These are phyloP conservation scores for Pyrocoelia pectoralis DNA, from an alignment of 2,888 invertebrate genomes.

Conservation along the genomic window DNA sequence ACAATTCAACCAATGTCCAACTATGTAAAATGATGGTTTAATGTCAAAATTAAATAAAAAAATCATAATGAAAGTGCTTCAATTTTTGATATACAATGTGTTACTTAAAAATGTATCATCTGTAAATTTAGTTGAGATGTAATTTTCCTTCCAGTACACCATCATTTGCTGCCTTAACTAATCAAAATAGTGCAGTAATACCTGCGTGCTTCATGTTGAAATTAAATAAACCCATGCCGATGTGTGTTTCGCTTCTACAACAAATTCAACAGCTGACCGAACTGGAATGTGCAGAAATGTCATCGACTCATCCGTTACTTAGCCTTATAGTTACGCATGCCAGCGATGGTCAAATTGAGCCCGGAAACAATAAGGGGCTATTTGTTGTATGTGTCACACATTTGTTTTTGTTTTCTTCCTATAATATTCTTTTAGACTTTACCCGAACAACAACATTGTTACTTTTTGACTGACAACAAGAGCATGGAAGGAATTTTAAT, in stretches of 20 bases:
- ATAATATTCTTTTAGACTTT: conserved; percentile 73
- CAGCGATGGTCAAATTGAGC: conserved; percentile 77
- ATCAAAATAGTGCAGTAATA: conserved; percentile 86
- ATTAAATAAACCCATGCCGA: conserved; percentile 85
- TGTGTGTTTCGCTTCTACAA: conserved; percentile 77
- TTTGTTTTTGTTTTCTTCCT: neutral
- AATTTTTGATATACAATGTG: no score
- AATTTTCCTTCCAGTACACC: conserved; percentile 79
- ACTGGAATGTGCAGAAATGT: conserved; percentile 65
- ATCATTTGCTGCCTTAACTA: conserved; percentile 79
- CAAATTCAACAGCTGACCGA: conserved; percentile 71
- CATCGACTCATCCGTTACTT: conserved; percentile 70
- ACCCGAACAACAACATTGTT: conserved; percentile 94
- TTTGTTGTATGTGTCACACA: conserved; percentile 75
- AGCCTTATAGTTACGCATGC: conserved; percentile 81
- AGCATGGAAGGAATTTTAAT: conserved; percentile 79
- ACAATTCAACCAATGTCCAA: no score
- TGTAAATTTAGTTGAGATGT: no score
- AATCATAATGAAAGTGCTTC: no score
- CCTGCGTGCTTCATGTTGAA: conserved; percentile 88
- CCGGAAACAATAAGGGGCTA: conserved; percentile 77
- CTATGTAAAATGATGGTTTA: no score
- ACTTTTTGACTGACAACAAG: conserved; percentile 87
- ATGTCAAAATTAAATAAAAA: no score
- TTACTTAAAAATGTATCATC: no score